Evolutionary conservation across 2,113 vertebrate species (phyloP), one percentile per base, ranked within the genome.

Genomic region (Merops nubicus): DNA sequence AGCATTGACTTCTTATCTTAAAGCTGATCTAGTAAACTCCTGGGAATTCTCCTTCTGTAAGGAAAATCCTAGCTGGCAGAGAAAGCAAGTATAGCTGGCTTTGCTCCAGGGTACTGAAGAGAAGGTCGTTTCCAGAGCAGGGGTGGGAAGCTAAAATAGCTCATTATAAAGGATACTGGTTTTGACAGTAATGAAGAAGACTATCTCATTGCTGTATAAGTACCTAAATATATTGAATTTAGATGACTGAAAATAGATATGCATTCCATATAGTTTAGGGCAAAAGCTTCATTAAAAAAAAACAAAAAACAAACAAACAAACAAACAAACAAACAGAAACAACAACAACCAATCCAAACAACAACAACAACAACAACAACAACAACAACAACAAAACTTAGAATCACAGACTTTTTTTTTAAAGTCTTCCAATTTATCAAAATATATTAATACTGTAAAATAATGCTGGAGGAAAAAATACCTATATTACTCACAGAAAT

Each of bases 131-230:
- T 89, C 69, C 73, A 85, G 80, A 29, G 23, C 56, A 87, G 22
- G 7, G 20, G 3, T 67, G 20, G 43, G 31, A 72, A 92, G 40
- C 11, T 78, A 31, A 81, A 95, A 51, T 11, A 70, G 22, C 15
- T 87, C 15, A 25, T 91, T 87, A 40, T 45, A 56, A 74, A 34
- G 31, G 40, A 23, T 68, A 43, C 5, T 68, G 6, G 0, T 53
- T 95, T 82, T 92, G 84, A 85, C 73, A 68, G 40, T 85, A 94
- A 81, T 68, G 87, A 96, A 89, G 45, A 76, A 1, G 10, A 42
- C 33, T 43, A 59, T 40, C 42, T 28, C 19, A 23, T 87, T 40
- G 89, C 26, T 17, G 7, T 23, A 18, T 9, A 65, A 70, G 5
- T 64, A 70, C 5, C 2, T 51, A 75, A 75, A 48, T 40, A 51